Percentiles rank a stretch among this genome's conserved stretches.
Conservation (phyloP, 2,113 vertebrate species). For the Platichthys flesus region DNA sequence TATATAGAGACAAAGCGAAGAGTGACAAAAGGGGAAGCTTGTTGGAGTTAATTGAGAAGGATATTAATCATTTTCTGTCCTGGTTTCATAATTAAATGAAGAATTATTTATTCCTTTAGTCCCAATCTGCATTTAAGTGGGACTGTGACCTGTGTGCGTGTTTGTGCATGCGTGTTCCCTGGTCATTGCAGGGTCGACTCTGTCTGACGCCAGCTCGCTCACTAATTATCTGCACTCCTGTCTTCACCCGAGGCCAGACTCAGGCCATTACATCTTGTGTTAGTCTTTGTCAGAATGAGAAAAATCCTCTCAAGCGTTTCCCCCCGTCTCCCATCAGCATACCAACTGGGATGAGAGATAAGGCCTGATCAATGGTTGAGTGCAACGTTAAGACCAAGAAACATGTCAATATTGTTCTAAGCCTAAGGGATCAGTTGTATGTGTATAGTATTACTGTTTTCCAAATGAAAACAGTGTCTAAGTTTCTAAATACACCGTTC, state of each 20-base stretch:
- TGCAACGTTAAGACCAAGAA: constrained; percentile 3
- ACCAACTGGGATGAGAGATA: constrained; percentile 31
- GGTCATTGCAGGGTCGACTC: constrained; percentile 54
- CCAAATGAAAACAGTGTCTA: too few relatives aligned
- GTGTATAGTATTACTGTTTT: background rate
- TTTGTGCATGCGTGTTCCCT: background rate
- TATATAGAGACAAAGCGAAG: background rate
- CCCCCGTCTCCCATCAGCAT: constrained; percentile 11
- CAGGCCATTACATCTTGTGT: constrained; percentile 30
- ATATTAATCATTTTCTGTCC: background rate
- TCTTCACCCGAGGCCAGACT: constrained; percentile 58
- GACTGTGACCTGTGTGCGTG: background rate
- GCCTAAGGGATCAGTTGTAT: background rate
- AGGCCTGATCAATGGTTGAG: constrained; percentile 31
- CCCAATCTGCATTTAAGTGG: background rate
- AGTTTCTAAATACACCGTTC: too few relatives aligned
- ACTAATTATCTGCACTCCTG: constrained; percentile 53
- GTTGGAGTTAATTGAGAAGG: background rate
- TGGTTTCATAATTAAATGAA: background rate
- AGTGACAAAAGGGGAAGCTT: too few relatives aligned
- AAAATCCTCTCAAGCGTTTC: constrained; percentile 28
- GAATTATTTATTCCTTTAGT: background rate
- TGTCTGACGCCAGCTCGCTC: constrained; percentile 54
- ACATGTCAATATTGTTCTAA: constrained; percentile 13
- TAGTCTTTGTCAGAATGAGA: constrained; percentile 40